phyloP scores from a whole-genome alignment of 2,113 vertebrate genomes.

The Nycticorax nycticorax region DNA sequence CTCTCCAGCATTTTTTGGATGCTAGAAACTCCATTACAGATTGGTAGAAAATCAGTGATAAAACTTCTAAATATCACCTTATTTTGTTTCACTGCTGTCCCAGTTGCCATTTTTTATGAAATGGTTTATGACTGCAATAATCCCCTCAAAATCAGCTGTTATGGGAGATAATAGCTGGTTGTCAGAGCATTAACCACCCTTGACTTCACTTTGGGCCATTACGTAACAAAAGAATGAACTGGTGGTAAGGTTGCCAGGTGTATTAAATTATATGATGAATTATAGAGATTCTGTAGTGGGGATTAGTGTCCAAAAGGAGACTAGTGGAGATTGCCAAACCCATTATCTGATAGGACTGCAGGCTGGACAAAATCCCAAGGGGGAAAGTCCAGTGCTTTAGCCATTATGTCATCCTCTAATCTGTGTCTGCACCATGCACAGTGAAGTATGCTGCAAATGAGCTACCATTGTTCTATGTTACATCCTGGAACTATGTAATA shows the following conservation, averaged over 20 bases:
- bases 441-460: not conserved
- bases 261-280: conserved; percentile 76
- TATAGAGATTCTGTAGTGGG: conserved; percentile 55
- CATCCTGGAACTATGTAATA: conserved; percentile 4
- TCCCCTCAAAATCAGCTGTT: conserved; percentile 71
- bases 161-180: conserved; percentile 68
- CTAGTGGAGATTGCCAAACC: conserved; percentile 67
- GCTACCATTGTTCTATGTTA: conserved; percentile 16
- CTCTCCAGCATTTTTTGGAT: conserved; percentile 22
- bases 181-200: conserved; percentile 74
- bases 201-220: conserved; percentile 71
- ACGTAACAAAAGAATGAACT: conserved; percentile 70
- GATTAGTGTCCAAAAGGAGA: conserved; percentile 72
- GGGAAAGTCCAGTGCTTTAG: conserved; percentile 35
- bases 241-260: conserved; percentile 70
- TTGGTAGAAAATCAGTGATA: conserved; percentile 45
- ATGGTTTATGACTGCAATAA: conserved; percentile 70
- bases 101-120: conserved; percentile 64
- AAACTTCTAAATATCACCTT: conserved; percentile 54
- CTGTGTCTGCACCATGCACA: conserved; percentile 14
- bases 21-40: conserved; percentile 34
- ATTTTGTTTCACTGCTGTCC: conserved; percentile 61
- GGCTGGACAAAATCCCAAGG: conserved; percentile 55
- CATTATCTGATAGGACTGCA: conserved; percentile 67
- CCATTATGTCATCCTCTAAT: conserved; percentile 48